These are phyloP conservation scores for Centropus bengalensis DNA, from an alignment of 2,113 vertebrate species.

Conservation along the genomic window DNA sequence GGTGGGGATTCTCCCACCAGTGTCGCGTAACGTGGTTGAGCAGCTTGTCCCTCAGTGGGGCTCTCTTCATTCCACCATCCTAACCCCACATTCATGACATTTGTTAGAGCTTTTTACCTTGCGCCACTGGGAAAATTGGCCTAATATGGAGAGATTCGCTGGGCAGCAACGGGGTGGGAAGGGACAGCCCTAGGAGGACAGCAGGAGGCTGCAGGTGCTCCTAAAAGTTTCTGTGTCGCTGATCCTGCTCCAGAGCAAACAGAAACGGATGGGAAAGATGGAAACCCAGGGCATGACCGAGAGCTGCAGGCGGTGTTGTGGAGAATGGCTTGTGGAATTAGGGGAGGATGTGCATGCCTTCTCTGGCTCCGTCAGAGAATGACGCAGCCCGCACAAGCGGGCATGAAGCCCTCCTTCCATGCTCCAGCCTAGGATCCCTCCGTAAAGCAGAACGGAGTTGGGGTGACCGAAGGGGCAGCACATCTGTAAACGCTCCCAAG, in stretches of 20 bases:
- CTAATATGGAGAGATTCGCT: neutral
- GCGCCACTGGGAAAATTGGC: neutral
- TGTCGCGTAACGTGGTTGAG: fast-evolving
- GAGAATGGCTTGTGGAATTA: neutral
- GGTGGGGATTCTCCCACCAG: neutral
- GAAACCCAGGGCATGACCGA: neutral
- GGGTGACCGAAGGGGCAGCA: neutral
- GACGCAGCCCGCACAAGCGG: fast-evolving
- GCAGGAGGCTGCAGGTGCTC: neutral
- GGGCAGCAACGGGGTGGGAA: neutral
- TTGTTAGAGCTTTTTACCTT: neutral
- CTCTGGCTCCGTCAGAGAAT: fast-evolving
- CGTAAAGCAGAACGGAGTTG: fast-evolving
- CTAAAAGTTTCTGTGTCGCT: fast-evolving
- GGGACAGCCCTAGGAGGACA: neutral
- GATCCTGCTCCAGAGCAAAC: neutral
- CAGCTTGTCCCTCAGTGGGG: neutral
- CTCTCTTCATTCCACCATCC: neutral
- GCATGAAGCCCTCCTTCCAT: fast-evolving
- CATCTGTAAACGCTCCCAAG: slow-evolving; percentile 32
- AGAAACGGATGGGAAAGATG: neutral
- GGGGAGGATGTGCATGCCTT: neutral
- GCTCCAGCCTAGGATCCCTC: fast-evolving
- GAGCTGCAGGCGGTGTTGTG: neutral
- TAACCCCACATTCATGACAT: fast-evolving